These are phyloP conservation scores for Rhodinocichla rosea DNA, from an alignment of 2,113 vertebrate species.

Conservation along the genomic window DNA sequence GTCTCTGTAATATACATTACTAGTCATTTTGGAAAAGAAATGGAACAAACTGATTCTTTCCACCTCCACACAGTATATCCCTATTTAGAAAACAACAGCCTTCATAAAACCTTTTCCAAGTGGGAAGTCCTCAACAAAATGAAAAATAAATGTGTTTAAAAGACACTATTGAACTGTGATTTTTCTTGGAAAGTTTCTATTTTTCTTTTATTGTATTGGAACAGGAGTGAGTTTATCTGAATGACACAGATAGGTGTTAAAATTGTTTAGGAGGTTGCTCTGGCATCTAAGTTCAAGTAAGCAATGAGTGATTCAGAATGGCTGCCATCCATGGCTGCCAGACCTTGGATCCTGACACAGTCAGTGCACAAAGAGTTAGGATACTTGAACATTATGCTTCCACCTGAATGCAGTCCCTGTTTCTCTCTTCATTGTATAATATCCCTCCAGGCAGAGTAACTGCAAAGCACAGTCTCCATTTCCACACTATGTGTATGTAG, in stretches of 20 bases:
- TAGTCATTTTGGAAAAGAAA: slow-evolving; percentile 20
- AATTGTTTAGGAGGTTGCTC: background rate
- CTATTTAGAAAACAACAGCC: background rate
- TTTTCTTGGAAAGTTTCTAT: slow-evolving; percentile 38
- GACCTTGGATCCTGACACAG: background rate
- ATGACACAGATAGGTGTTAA: slow-evolving; percentile 22
- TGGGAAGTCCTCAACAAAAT: slow-evolving; percentile 29
- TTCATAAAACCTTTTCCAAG: slow-evolving; percentile 10
- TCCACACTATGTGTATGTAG: fast-evolving
- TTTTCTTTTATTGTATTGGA: slow-evolving; percentile 7
- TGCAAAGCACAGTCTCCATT: background rate
- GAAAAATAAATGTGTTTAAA: background rate
- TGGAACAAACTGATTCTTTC: background rate
- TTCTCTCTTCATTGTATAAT: background rate
- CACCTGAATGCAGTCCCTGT: background rate
- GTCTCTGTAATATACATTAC: background rate
- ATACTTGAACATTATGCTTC: background rate
- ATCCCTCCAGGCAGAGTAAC: background rate
- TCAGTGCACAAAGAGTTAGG: background rate
- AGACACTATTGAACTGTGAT: background rate
- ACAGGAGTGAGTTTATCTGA: slow-evolving; percentile 44
- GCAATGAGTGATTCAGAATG: background rate
- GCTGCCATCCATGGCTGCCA: background rate
- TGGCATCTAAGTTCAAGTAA: slow-evolving; percentile 10
- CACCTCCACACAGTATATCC: background rate